phyloP scores from a whole-genome alignment of 1,140 invertebrate species.

The Drosophila sucinea region DNA sequence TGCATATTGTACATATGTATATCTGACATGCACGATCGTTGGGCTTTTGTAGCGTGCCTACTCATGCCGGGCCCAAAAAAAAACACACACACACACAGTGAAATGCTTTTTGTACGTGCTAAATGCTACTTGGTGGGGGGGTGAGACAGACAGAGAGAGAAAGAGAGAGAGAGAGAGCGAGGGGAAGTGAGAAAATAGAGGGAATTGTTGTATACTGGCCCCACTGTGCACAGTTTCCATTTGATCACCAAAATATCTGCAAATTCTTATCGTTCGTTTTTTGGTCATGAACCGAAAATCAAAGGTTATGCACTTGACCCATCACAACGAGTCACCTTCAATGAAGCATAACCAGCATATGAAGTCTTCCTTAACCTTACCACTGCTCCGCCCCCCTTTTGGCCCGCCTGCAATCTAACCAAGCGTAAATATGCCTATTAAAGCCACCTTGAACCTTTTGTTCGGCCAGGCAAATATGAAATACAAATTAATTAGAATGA shows the following conservation, averaged over 20 bases:
- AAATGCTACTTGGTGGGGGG: neutral
- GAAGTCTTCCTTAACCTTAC: slow-evolving; percentile 23
- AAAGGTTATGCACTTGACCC: slow-evolving; percentile 47
- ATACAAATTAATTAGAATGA: slow-evolving; percentile 61
- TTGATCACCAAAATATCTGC: no score
- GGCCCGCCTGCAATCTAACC: slow-evolving; percentile 34
- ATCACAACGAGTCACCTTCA: slow-evolving; percentile 28
- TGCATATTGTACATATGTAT: slow-evolving; percentile 27
- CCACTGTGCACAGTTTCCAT: no score
- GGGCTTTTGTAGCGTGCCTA: slow-evolving; percentile 19
- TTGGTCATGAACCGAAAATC: neutral
- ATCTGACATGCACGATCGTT: slow-evolving; percentile 52
- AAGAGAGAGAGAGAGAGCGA: neutral
- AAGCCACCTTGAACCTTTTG: slow-evolving; percentile 25
- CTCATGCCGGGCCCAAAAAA: slow-evolving; percentile 11
- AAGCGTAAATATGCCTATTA: slow-evolving; percentile 33
- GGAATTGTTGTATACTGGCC: no score
- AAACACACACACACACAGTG: neutral
- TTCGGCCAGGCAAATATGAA: slow-evolving; percentile 3
- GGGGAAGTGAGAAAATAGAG: neutral
- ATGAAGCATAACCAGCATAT: slow-evolving; percentile 31
- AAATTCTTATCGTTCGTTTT: no score
- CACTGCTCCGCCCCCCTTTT: slow-evolving; percentile 1
- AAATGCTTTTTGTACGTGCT: slow-evolving; percentile 16
- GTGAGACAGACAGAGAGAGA: neutral